Evolutionary conservation across 2,113 vertebrate genomes (phyloP).

Genomic region (Sphaerodactylus townsendi): DNA sequence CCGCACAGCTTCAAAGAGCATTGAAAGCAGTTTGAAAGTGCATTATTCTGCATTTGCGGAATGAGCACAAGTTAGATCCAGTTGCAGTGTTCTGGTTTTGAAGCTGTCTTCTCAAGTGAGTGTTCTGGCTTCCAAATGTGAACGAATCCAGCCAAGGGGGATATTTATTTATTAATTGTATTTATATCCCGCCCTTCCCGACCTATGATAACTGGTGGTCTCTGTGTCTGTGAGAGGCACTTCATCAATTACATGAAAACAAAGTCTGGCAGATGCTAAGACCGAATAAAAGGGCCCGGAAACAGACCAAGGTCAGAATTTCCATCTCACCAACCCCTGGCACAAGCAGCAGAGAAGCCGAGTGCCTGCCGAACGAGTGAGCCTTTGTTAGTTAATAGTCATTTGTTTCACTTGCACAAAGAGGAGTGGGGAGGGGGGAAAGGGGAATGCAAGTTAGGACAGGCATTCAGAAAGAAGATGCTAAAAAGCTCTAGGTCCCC

Average conservation of each 20-base stretch:
- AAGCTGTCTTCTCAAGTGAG: not conserved
- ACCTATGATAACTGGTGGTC: too few relatives aligned
- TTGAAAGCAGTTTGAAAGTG: too few relatives aligned
- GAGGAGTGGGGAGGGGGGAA: not conserved
- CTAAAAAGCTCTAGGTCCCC: not conserved
- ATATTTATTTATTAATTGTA: too few relatives aligned
- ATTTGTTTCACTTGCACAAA: not conserved
- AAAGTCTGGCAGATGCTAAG: not conserved
- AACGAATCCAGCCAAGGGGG: too few relatives aligned
- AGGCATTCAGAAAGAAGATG: not conserved
- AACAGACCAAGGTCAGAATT: not conserved
- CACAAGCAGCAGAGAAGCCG: not conserved
- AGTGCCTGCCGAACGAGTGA: not conserved
- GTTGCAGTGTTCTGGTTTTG: not conserved
- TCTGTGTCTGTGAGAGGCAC: rapidly evolving
- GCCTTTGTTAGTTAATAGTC: not conserved
- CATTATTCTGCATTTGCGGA: too few relatives aligned
- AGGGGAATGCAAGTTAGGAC: not conserved
- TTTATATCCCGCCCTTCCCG: too few relatives aligned
- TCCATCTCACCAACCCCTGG: not conserved
- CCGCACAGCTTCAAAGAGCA: too few relatives aligned
- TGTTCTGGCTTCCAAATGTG: not conserved
- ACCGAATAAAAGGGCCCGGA: not conserved
- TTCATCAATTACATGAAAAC: not conserved
- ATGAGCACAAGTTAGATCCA: too few relatives aligned